Evolutionary conservation across 1,140 invertebrate species (phyloP).

Genomic region (Aporrectodea caliginosa): DNA sequence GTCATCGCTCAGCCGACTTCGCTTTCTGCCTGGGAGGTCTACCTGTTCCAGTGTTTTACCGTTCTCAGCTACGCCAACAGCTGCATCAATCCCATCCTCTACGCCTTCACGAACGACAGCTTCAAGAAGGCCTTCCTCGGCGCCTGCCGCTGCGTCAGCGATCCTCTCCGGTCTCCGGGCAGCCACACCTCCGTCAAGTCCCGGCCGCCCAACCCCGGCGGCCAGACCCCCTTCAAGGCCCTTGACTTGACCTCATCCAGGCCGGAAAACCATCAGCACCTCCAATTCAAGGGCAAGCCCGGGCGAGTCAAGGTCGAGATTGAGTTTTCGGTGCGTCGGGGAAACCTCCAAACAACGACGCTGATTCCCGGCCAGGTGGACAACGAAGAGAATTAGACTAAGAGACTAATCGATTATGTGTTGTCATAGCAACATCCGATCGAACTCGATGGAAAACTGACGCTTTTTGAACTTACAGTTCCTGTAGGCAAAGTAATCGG

Average conservation of each 20-base stretch:
- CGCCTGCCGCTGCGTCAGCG: conserved; percentile 21
- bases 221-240: not conserved
- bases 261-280: no score
- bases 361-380: not conserved
- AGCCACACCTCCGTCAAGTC: not conserved
- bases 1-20: not conserved
- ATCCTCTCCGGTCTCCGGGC: not conserved
- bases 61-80: conserved; percentile 31
- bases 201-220: not conserved
- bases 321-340: not conserved
- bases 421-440: no score
- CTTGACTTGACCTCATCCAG: not conserved
- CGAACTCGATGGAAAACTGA: no score
- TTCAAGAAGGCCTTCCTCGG: conserved; percentile 21
- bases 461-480: no score
- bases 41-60: conserved; percentile 23
- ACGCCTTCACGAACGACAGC: conserved; percentile 30
- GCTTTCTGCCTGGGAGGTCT: conserved; percentile 14
- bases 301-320: not conserved
- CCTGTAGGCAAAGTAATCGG: no score
- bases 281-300: not conserved
- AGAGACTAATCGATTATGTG: no score
- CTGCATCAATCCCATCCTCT: conserved; percentile 30
- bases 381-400: no score
- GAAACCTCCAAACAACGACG: not conserved